phyloP scores from a whole-genome alignment of 2,113 vertebrate species.

The Lanius collurio region DNA sequence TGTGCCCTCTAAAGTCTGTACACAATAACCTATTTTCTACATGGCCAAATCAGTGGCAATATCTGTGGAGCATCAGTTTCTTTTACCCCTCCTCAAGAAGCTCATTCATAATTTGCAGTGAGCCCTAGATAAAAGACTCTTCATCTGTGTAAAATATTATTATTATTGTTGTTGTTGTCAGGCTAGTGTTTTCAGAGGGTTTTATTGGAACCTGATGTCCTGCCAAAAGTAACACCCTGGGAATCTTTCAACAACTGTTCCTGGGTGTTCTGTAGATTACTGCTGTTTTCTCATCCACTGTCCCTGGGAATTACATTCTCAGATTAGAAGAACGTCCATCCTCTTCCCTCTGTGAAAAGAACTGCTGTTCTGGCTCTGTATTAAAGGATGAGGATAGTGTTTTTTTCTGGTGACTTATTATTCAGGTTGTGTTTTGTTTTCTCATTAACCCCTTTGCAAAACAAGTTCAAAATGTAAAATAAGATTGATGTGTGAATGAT shows the following conservation, averaged over 20 bases:
- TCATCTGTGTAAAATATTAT: constrained; percentile 1
- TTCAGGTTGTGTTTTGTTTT: constrained; percentile 18
- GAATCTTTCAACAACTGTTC: constrained; percentile 50
- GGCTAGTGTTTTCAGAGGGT: constrained; percentile 14
- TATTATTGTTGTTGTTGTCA: neutral
- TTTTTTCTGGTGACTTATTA: neutral
- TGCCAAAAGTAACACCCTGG: constrained; percentile 59
- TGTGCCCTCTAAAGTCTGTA: neutral
- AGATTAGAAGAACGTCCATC: constrained; percentile 11
- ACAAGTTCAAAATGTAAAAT: constrained; percentile 6
- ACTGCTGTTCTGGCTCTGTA: neutral
- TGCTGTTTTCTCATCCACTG: constrained; percentile 39
- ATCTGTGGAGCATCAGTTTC: neutral
- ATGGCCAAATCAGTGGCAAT: neutral
- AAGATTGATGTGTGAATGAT: constrained; percentile 12
- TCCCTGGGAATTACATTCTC: constrained; percentile 21
- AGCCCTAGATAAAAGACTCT: neutral
- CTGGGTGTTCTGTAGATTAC: constrained; percentile 58
- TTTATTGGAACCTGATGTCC: constrained; percentile 59
- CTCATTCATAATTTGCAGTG: neutral
- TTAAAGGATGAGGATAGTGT: neutral
- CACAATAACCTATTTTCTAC: neutral
- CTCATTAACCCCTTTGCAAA: neutral
- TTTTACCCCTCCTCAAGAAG: neutral
- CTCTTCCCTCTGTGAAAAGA: neutral